Evolutionary conservation across 2,113 vertebrate genomes (phyloP).

Genomic region (Ciconia stormi): DNA sequence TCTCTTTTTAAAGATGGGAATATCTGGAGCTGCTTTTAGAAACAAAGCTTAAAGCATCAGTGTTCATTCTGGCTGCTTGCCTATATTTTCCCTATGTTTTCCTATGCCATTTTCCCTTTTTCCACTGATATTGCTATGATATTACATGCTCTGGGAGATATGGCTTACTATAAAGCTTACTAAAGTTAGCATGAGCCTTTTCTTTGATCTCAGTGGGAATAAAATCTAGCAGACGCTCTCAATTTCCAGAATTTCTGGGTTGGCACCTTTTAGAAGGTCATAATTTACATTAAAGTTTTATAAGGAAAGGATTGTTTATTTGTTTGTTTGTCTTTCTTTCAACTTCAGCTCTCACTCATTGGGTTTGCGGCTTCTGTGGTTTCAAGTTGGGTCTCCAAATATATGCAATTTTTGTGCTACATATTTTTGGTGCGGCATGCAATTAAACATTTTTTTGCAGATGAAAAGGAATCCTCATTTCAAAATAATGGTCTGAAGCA

Average conservation of each 20-base stretch:
- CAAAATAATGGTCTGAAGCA: not conserved
- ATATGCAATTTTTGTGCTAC: not conserved
- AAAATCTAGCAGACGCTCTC: not conserved
- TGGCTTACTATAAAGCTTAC: not conserved
- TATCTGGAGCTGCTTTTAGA: not conserved
- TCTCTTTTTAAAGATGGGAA: not conserved
- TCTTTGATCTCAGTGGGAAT: not conserved
- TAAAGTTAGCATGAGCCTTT: not conserved
- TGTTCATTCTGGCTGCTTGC: not conserved
- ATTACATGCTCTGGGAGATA: not conserved
- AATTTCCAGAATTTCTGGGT: not conserved
- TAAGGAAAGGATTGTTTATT: not conserved
- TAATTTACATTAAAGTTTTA: not conserved
- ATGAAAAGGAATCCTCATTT: not conserved
- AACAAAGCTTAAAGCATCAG: not conserved
- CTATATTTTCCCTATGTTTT: not conserved
- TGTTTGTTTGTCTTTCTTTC: not conserved
- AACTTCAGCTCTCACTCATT: not conserved
- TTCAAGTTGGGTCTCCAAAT: not conserved
- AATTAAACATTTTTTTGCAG: not conserved
- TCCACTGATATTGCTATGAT: not conserved
- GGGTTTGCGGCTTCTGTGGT: not conserved
- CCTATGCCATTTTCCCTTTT: not conserved
- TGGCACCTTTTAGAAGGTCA: not conserved
- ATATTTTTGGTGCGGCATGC: not conserved